phyloP scores from a whole-genome alignment of 2,797 vertebrate species.

The Muraenolepis orangiensis region DNA sequence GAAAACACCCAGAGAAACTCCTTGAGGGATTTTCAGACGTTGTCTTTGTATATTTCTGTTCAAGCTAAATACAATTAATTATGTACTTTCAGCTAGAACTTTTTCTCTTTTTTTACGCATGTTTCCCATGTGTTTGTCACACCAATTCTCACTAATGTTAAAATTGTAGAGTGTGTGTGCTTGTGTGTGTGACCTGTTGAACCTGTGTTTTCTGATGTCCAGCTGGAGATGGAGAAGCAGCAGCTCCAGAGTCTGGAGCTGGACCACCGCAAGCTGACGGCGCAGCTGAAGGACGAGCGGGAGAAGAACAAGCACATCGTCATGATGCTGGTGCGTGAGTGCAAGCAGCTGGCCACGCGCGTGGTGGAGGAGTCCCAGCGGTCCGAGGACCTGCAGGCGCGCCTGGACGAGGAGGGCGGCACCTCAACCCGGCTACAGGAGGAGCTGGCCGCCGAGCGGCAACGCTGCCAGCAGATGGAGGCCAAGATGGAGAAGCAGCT shows the following conservation, averaged over 20 bases:
- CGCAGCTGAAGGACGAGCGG: slow-evolving; percentile 91
- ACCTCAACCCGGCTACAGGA: slow-evolving; percentile 79
- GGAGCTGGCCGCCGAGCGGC: slow-evolving; percentile 81
- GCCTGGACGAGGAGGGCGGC: slow-evolving; percentile 86
- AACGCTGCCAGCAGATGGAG: slow-evolving; percentile 87
- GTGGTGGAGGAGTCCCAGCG: slow-evolving; percentile 92
- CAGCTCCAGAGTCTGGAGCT: slow-evolving; percentile 90
- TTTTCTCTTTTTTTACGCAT: background rate
- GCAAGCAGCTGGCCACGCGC: slow-evolving; percentile 90
- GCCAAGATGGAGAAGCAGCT: slow-evolving; percentile 97
- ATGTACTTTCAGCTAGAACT: background rate
- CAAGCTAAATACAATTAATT: background rate
- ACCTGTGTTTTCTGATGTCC: slow-evolving; percentile 27
- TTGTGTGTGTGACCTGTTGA: background rate
- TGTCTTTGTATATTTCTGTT: background rate
- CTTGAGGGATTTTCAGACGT: background rate
- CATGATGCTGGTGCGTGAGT: slow-evolving; percentile 94
- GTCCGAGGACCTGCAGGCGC: slow-evolving; percentile 83
- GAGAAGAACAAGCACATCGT: slow-evolving; percentile 97
- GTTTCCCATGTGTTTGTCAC: background rate
- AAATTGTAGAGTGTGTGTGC: background rate
- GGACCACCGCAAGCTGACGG: slow-evolving; percentile 87
- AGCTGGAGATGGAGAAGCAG: slow-evolving; percentile 95
- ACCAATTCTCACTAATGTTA: background rate
- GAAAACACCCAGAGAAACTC: background rate